Evolutionary conservation across 2,113 vertebrate species (phyloP).

Genomic region (Pseudopodoces humilis): DNA sequence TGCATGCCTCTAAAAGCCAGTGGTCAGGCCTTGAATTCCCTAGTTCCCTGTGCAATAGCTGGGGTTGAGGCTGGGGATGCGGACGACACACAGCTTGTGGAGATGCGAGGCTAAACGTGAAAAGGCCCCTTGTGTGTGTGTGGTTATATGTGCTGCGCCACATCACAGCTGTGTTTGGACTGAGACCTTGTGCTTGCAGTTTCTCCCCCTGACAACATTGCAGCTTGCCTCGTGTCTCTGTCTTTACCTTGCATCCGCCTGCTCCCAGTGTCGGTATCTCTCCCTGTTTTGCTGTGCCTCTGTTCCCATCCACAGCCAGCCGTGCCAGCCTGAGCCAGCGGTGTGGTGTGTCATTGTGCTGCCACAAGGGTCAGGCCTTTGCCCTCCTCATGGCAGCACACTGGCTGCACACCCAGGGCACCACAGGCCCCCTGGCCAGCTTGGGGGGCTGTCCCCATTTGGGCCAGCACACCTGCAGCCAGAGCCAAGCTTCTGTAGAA

Average conservation of each 20-base stretch:
- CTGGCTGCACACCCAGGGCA: not conserved
- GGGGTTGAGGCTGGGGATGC: not conserved
- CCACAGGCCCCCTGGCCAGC: rapidly evolving
- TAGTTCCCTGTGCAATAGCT: not conserved
- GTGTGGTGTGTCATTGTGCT: not conserved
- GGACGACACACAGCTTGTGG: not conserved
- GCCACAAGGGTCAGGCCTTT: not conserved
- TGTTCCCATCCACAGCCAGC: not conserved
- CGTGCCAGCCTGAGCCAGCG: not conserved
- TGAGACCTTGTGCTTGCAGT: not conserved
- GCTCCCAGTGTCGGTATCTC: not conserved
- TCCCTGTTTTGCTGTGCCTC: not conserved
- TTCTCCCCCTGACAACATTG: not conserved
- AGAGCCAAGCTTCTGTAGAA: not conserved
- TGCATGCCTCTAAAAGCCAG: not conserved
- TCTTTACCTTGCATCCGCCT: not conserved
- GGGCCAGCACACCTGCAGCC: not conserved
- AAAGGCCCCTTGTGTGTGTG: rapidly evolving
- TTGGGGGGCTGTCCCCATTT: rapidly evolving
- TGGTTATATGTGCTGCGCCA: not conserved
- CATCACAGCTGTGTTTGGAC: not conserved
- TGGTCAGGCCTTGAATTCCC: not conserved
- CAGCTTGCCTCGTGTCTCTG: not conserved
- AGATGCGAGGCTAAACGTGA: not conserved
- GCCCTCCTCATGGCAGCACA: not conserved